Base-by-base conservation (phyloP, 2,888 invertebrate species). In the Atrina japonica region DNA sequence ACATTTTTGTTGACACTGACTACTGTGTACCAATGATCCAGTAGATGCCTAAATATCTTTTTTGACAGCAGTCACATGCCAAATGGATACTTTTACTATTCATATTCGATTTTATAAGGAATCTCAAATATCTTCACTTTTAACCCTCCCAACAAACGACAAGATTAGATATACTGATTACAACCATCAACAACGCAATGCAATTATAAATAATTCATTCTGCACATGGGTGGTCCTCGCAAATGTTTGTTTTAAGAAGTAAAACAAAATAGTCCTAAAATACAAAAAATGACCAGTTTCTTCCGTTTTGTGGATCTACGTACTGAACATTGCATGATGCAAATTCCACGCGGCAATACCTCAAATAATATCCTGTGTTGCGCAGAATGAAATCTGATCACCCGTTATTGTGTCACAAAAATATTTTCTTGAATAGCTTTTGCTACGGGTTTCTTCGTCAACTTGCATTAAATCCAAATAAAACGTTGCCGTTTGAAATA, bases 401-500 rank as follows among this genome's bases (percentile, higher is more conserved):
- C 27, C 47, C 25, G 21, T n/a, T 29, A 43, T 61, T 61, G 61
- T 61, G 45, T 61, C 47, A 29, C 61, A 35, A 52, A 21, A 21
- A 21, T 52, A 21, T 52, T 25, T 23, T 11, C 52, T 21, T 52
- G 21, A 52, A 47, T 61, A 49, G 49, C 35, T 30, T 29, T 49
- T 49, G 30, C 43, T 49, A 16, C 45, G 1, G 6, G 30, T 61
- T 61, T 49, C 30, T 23, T 47, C 29, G 30, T 30, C 18, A 47
- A 7, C 49, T 18, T 21, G 49, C 49, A 61, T 61, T 61, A 61
- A 49, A 61, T 27, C 27, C 27, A 49, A 45, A 49, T 61, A 61
- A 61, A 47, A 49, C 29, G 47, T 49, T 61, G 49, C 61, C 49
- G 41, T 61, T 49, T 61, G 30, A 61, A 43, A 61, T 49, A 49